Evolutionary conservation across 2,888 invertebrate genomes (phyloP).

Genomic region (Troides aeacus): DNA sequence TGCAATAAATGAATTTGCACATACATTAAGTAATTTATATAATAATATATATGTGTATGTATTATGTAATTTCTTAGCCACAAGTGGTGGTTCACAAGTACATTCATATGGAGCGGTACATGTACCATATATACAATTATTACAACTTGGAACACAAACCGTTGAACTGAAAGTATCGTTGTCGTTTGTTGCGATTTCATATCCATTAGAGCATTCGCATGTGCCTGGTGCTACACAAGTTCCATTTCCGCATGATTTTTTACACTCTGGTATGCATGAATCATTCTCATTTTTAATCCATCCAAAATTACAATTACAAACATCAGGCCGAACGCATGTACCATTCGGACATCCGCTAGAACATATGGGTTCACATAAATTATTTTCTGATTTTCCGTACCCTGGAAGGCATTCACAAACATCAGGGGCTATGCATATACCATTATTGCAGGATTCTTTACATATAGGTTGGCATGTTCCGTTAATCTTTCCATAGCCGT

Average conservation of each 20-base stretch:
- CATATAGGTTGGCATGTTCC: conserved; percentile 54
- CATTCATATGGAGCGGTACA: conserved; percentile 48
- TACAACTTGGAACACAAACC: conserved; percentile 36
- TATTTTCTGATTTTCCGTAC: conserved; percentile 44
- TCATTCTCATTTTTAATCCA: conserved; percentile 30
- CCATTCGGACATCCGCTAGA: conserved; percentile 41
- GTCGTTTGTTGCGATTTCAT: conserved; percentile 27
- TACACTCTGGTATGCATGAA: conserved; percentile 39
- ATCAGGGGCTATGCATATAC: conserved; percentile 69
- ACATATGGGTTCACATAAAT: conserved; percentile 43
- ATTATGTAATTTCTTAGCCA: conserved; percentile 25
- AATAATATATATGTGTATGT: too few relatives aligned
- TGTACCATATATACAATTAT: conserved; percentile 33
- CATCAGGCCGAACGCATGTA: conserved; percentile 40
- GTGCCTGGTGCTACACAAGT: conserved; percentile 52
- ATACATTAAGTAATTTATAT: conserved; percentile 28
- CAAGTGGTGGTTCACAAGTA: conserved; percentile 49
- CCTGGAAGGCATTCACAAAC: conserved; percentile 67
- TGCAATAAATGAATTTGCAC: conserved; percentile 18
- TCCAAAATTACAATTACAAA: conserved; percentile 39
- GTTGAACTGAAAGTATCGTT: conserved; percentile 22
- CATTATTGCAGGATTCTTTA: conserved; percentile 68
- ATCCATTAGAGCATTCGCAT: conserved; percentile 45
- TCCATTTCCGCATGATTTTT: conserved; percentile 46
- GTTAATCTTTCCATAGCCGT: conserved; percentile 43